Evolutionary conservation across 2,888 invertebrate species (phyloP).

Genomic region (Drosophila kuntzei): DNA sequence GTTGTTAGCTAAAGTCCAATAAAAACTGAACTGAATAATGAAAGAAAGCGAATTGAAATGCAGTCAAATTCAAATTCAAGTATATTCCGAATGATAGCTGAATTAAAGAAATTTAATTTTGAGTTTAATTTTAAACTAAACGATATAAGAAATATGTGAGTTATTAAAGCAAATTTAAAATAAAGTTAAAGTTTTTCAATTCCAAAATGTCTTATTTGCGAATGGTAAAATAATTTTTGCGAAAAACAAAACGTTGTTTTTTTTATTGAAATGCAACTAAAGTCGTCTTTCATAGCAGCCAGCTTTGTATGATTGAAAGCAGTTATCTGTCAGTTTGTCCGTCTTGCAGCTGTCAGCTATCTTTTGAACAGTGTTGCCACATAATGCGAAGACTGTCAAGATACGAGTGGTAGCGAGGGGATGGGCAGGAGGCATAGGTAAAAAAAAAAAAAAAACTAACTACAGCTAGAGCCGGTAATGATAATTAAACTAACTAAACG

Average conservation of each 20-base stretch:
- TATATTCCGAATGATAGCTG: too few relatives aligned
- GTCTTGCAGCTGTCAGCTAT: conserved; percentile 6
- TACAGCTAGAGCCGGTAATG: conserved; percentile 9
- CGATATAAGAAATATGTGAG: too few relatives aligned
- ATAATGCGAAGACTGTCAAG: not conserved
- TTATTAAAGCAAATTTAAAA: not conserved
- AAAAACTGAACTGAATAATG: not conserved
- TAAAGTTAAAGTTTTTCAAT: not conserved
- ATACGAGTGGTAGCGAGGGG: not conserved
- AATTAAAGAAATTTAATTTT: too few relatives aligned
- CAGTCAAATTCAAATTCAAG: too few relatives aligned
- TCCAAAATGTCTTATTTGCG: not conserved
- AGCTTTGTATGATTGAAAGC: conserved; percentile 20
- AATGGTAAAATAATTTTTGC: not conserved
- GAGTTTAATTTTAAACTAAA: too few relatives aligned
- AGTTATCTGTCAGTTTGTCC: conserved; percentile 27
- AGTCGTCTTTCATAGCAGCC: conserved; percentile 8
- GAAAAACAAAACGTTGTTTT: not conserved
- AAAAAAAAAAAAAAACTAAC: conserved; percentile 1
- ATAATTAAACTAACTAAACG: conserved; percentile 12
- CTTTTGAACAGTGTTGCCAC: conserved; percentile 4
- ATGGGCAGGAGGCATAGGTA: not conserved
- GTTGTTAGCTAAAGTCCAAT: not conserved
- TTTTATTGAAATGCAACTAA: not conserved
- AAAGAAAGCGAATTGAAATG: not conserved